phyloP scores from a whole-genome alignment of 2,113 vertebrate species.

The Penelope pileata region DNA sequence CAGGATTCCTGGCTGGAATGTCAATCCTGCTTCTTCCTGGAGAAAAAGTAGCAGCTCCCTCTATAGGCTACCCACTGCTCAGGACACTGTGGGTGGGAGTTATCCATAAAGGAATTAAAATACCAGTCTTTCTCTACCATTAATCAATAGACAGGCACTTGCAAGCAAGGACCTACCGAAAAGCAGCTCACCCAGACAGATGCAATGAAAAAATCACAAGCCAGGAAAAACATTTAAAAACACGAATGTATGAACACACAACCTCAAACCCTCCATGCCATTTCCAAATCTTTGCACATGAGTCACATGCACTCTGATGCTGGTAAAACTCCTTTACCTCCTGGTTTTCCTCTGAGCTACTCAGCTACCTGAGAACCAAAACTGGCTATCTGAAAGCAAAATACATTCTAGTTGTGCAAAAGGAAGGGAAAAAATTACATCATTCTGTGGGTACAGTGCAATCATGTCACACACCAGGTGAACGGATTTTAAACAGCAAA shows the following conservation, averaged over 20 bases:
- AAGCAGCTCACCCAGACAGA: background rate
- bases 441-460: background rate
- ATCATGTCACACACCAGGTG: background rate
- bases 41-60: constrained; percentile 68
- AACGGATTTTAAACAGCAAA: background rate
- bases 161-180: background rate
- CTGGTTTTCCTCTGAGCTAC: background rate
- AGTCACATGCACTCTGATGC: background rate
- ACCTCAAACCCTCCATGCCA: background rate
- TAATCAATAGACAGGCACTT: background rate
- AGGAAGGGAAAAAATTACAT: background rate
- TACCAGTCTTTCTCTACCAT: background rate
- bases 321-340: background rate
- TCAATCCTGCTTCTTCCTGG: constrained; percentile 51
- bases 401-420: background rate
- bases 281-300: background rate
- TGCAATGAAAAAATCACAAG: background rate
- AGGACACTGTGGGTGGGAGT: constrained; percentile 8
- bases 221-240: background rate
- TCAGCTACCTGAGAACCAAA: background rate
- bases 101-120: background rate
- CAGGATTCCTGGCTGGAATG: constrained; percentile 61
- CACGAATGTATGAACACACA: background rate
- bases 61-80: constrained; percentile 55
- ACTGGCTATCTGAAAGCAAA: background rate